phyloP scores from a whole-genome alignment of 2,888 invertebrate species.

The Plagiodera versicolora region DNA sequence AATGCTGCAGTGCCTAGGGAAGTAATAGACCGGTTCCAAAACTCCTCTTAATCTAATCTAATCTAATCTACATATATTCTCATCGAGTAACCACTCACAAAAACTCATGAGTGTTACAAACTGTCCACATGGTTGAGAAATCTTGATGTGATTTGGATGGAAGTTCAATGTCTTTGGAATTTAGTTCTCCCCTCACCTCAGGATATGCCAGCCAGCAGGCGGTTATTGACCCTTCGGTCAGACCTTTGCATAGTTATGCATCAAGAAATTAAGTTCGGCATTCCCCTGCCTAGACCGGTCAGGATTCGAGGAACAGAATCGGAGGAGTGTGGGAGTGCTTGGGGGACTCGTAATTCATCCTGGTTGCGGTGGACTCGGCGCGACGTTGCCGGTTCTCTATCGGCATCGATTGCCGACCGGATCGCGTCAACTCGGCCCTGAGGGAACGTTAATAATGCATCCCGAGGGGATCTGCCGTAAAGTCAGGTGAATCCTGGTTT shows the following conservation, averaged over 20 bases:
- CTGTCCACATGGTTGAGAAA: no score
- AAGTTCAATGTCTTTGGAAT: no score
- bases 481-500: conserved; percentile 42
- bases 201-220: background rate
- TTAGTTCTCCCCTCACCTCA: no score
- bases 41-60: no score
- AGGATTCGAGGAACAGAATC: conserved; percentile 16
- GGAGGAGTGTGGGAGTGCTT: background rate
- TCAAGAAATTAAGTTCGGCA: conserved; percentile 29
- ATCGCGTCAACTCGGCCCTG: conserved; percentile 52
- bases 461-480: conserved; percentile 49
- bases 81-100: no score
- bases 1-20: no score
- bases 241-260: conserved; percentile 27
- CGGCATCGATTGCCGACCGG: conserved; percentile 52
- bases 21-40: no score
- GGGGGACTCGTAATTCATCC: background rate
- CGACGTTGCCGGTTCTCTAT: background rate
- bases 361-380: background rate
- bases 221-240: conserved; percentile 22
- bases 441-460: conserved; percentile 53
- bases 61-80: no score
- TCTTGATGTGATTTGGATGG: no score
- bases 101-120: no score
- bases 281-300: conserved; percentile 11